Evolutionary conservation across 2,113 vertebrate species (phyloP).

Genomic region (Dasypus novemcinctus): DNA sequence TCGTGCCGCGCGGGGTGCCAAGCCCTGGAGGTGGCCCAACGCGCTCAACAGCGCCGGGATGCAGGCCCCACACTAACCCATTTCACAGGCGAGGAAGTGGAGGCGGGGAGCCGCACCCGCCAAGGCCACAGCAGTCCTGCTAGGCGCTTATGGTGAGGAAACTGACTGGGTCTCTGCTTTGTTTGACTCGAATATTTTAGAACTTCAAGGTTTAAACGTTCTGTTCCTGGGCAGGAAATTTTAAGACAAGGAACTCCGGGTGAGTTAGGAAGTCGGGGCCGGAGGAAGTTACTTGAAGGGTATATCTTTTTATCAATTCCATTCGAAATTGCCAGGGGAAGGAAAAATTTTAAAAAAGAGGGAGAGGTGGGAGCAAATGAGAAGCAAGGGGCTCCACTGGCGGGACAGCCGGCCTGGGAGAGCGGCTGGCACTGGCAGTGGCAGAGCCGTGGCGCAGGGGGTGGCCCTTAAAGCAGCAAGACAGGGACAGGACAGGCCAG

Average conservation of each 20-base stretch:
- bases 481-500: accelerated
- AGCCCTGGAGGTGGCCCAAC: accelerated
- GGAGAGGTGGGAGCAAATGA: accelerated
- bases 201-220: neutral
- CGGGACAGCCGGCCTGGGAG: neutral
- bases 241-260: neutral
- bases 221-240: neutral
- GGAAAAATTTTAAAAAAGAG: neutral
- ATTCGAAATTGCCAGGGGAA: neutral
- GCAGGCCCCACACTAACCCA: neutral
- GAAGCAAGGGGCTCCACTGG: accelerated
- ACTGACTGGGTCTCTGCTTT: neutral
- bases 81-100: neutral
- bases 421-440: accelerated
- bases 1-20: accelerated
- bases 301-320: neutral
- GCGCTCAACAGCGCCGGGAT: neutral
- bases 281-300: neutral
- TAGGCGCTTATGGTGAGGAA: neutral
- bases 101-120: neutral
- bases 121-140: neutral
- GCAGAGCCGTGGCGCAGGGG: accelerated
- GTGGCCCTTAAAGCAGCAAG: accelerated
- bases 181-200: neutral
- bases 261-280: neutral